These are phyloP conservation scores for Acrossocheilus wenchowensis DNA, from an alignment of 2,797 vertebrate genomes.

Conservation along the genomic window DNA sequence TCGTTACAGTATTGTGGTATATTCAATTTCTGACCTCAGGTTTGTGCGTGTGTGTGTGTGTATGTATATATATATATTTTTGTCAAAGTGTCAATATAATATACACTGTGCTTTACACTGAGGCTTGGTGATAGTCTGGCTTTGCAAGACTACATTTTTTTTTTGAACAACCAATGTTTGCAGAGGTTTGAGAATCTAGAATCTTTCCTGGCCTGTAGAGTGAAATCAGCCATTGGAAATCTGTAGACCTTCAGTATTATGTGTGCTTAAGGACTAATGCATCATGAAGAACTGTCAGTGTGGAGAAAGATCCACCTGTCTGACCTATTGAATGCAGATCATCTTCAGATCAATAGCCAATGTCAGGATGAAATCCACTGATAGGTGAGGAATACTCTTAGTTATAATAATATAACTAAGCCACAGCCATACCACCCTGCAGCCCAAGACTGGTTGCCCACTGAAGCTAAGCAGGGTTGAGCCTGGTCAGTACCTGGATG, in stretches of 20 bases:
- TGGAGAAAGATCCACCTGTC: conserved; percentile 52
- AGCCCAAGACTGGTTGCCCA: too few relatives aligned
- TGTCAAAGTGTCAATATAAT: background rate
- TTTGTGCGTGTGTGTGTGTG: too few relatives aligned
- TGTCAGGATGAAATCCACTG: conserved; percentile 63
- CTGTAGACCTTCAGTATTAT: conserved; percentile 48
- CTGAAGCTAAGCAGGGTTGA: too few relatives aligned
- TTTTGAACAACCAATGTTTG: background rate
- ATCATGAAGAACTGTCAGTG: conserved; percentile 50
- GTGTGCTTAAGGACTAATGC: conserved; percentile 51
- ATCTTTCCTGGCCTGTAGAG: background rate
- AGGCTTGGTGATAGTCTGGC: background rate
- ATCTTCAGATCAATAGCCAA: conserved; percentile 78
- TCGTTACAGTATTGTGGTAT: too few relatives aligned
- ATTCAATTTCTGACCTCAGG: too few relatives aligned
- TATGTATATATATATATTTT: too few relatives aligned
- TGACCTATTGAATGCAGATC: conserved; percentile 68
- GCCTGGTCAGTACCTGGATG: too few relatives aligned
- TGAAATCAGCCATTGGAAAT: conserved; percentile 44
- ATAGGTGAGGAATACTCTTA: background rate
- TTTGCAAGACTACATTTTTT: background rate
- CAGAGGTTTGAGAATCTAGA: too few relatives aligned
- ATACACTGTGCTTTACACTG: background rate
- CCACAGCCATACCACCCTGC: too few relatives aligned
- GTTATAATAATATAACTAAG: background rate